Evolutionary conservation across 2,888 invertebrate species (phyloP), one percentile per base, ranked within the genome.

Genomic region (Lamellibrachia columna): DNA sequence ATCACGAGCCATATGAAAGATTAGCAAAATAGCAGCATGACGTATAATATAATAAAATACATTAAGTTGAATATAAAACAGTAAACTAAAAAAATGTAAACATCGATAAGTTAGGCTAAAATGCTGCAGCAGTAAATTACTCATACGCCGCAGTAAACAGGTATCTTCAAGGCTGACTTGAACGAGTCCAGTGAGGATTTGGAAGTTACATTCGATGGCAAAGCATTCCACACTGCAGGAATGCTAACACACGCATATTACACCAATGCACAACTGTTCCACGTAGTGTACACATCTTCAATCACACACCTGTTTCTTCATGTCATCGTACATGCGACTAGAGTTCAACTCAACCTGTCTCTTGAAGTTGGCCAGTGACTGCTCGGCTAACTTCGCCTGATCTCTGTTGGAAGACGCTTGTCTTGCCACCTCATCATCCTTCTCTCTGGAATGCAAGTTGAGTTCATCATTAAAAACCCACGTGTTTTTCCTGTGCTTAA

Each of bases 261-360:
- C 28, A 90, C 22, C n/a, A 75, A 75, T 22, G 22, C 22, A 75
- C n/a, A 75, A 22, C 2, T 75, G 22, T 6, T 15, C 75, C 75
- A 75, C n/a, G 0, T 75, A 75, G 6, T 75, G 75, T 15, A 75
- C 75, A 22, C 11, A n/a, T 15, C 75, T 6, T 90, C 90, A 90
- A 15, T 91, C 52, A 92, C 92, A 9, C 93, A 95, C 95, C 95
- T 96, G 96, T 93, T 95, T 94, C 93, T 96, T 96, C 96, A 96
- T 96, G 91, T 96, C 96, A 75, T 95, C 95, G 94, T 96, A 96
- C 94, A 96, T 95, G 90, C 95, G 94, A 4, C 93, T 94, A 92
- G 96, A 96, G 93, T 96, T 96, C 92, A 95, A 95, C 93, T 96
- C 96, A 15, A 96, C 96, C 93, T 96, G 96, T 7, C 93, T 93